Percentiles rank a stretch among this genome's conserved stretches.
phyloP scores from a whole-genome alignment of 2,113 vertebrate species.

The Meleagris gallopavo region DNA sequence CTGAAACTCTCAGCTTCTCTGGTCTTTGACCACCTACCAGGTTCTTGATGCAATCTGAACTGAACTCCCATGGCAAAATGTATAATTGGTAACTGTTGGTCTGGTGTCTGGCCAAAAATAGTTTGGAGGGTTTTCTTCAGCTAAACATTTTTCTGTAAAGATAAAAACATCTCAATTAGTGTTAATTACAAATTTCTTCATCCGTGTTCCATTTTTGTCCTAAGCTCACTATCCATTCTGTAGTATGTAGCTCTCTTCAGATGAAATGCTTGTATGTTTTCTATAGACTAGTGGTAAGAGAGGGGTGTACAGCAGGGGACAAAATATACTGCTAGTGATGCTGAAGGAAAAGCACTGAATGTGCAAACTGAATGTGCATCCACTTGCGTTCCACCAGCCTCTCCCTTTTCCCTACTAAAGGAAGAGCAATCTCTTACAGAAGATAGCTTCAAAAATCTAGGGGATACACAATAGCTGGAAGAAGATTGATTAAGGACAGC shows the following conservation, averaged over 20 bases:
- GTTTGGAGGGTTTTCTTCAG: conserved; percentile 76
- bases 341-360: not conserved
- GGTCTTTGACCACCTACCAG: conserved; percentile 81
- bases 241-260: not conserved
- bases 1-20: not conserved
- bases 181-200: not conserved
- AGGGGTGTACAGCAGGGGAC: not conserved
- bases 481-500: not conserved
- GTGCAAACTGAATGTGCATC: rapidly evolving
- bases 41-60: conserved; percentile 82
- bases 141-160: conserved; percentile 81
- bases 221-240: not conserved
- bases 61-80: conserved; percentile 84
- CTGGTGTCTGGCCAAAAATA: conserved; percentile 84
- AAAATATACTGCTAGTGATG: not conserved
- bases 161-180: not conserved
- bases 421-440: not conserved
- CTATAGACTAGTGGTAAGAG: not conserved
- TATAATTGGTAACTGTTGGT: conserved; percentile 73
- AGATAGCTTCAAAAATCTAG: not conserved
- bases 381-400: not conserved
- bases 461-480: not conserved
- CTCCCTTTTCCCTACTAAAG: not conserved
- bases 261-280: not conserved
- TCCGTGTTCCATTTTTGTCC: not conserved